phyloP scores from a whole-genome alignment of 2,113 vertebrate species.

The Triplophysa rosa region DNA sequence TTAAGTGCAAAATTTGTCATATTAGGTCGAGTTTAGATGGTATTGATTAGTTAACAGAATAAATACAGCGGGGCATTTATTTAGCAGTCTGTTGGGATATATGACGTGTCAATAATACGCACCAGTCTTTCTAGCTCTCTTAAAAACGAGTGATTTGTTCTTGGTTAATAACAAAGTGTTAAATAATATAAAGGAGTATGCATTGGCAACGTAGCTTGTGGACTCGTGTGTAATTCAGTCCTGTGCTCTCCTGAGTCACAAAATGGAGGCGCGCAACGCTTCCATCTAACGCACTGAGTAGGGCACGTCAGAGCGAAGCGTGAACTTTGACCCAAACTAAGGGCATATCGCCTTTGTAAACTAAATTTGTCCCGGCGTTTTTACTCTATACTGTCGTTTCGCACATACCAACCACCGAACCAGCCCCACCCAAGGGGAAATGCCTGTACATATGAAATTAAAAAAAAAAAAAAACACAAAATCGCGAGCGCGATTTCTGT shows the following conservation, averaged over 20 bases:
- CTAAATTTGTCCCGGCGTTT: conserved; percentile 48
- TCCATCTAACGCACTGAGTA: conserved; percentile 50
- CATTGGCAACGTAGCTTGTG: neutral
- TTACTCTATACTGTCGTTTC: conserved; percentile 38
- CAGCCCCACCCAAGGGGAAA: conserved; percentile 26
- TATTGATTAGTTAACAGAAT: neutral
- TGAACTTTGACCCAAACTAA: conserved; percentile 61
- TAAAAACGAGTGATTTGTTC: neutral
- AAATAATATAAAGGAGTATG: neutral
- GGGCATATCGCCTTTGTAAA: conserved; percentile 46
- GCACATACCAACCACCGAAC: conserved; percentile 38
- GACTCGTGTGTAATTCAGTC: neutral
- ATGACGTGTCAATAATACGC: neutral
- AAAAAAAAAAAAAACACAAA: neutral
- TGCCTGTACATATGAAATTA: conserved; percentile 12
- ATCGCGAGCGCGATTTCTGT: neutral
- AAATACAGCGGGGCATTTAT: neutral
- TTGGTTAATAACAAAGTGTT: neutral
- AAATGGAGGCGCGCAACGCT: conserved; percentile 61
- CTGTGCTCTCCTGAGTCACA: conserved; percentile 47
- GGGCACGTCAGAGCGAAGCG: conserved; percentile 45
- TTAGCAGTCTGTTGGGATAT: neutral
- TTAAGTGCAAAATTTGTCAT: neutral
- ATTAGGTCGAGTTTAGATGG: neutral
- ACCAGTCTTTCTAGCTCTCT: neutral